These are phyloP conservation scores for Drosophila takahashii DNA, from an alignment of 1,140 invertebrate genomes.

Conservation along the genomic window DNA sequence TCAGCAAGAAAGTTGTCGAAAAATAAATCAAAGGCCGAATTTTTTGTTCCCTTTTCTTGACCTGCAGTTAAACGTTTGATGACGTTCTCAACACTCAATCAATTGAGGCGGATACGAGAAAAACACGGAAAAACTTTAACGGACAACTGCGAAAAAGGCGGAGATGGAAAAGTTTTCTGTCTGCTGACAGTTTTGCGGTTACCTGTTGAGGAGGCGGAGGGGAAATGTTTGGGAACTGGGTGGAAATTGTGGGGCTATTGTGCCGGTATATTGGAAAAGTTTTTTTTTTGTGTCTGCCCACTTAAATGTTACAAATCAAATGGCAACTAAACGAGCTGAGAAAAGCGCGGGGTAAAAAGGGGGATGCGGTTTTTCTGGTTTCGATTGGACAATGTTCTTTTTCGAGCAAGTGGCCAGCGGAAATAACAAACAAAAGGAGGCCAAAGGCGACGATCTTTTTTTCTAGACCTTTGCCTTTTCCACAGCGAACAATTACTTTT, in stretches of 20 bases:
- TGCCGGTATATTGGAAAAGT: slow-evolving; percentile 55
- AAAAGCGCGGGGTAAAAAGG: slow-evolving; percentile 3
- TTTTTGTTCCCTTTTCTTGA: slow-evolving; percentile 7
- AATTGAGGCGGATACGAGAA: slow-evolving; percentile 27
- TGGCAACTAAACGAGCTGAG: slow-evolving; percentile 43
- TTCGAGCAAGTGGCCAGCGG: slow-evolving; percentile 38
- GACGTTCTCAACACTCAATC: slow-evolving; percentile 32
- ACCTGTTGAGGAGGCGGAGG: slow-evolving; percentile 3
- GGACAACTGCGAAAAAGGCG: slow-evolving; percentile 15
- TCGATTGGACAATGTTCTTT: neutral
- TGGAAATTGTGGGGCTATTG: slow-evolving; percentile 10
- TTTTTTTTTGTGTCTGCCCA: slow-evolving; percentile 23
- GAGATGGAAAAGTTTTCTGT: slow-evolving; percentile 38
- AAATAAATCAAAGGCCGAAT: neutral
- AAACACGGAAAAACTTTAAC: slow-evolving; percentile 32
- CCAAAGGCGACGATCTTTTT: neutral
- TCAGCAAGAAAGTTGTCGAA: neutral
- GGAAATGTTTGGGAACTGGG: neutral
- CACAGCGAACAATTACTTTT: neutral
- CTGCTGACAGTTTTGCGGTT: slow-evolving; percentile 30
- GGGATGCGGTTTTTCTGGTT: neutral
- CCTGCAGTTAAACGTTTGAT: slow-evolving; percentile 31
- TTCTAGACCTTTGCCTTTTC: neutral
- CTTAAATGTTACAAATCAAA: slow-evolving; percentile 56
- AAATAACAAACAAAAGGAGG: slow-evolving; percentile 34